These are phyloP conservation scores for Candoia aspera DNA, from an alignment of 2,113 vertebrate genomes.

Conservation along the genomic window DNA sequence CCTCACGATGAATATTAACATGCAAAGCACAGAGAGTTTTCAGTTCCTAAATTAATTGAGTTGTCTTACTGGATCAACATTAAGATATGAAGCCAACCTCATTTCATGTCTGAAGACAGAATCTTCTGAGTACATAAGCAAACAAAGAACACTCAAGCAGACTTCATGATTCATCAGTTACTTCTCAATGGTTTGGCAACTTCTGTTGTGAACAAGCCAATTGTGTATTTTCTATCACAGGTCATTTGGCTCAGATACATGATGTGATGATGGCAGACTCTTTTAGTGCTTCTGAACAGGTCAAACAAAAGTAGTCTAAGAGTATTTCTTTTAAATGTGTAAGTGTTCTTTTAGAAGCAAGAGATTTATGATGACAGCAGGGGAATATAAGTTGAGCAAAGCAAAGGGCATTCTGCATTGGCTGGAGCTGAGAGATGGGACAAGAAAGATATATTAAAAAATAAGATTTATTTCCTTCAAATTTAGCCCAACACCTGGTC, in stretches of 20 bases:
- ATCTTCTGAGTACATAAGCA: neutral
- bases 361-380: neutral
- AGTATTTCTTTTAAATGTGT: neutral
- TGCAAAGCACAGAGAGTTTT: neutral
- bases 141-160: neutral
- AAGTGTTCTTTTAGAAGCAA: neutral
- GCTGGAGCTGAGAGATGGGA: neutral
- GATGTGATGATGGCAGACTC: neutral
- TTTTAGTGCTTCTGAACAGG: neutral
- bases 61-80: neutral
- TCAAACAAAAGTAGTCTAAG: neutral
- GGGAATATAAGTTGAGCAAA: neutral
- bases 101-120: neutral
- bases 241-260: neutral
- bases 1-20: neutral
- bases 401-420: neutral
- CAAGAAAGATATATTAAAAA: neutral
- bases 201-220: neutral
- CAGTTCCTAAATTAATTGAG: neutral
- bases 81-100: neutral
- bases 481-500: neutral
- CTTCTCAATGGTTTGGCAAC: neutral
- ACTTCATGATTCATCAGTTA: neutral
- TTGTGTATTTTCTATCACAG: neutral
- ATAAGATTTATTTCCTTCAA: neutral